Evolutionary conservation across 2,797 vertebrate species (phyloP), one percentile per base, ranked within the genome.

Genomic region (Serranus cabrilla): DNA sequence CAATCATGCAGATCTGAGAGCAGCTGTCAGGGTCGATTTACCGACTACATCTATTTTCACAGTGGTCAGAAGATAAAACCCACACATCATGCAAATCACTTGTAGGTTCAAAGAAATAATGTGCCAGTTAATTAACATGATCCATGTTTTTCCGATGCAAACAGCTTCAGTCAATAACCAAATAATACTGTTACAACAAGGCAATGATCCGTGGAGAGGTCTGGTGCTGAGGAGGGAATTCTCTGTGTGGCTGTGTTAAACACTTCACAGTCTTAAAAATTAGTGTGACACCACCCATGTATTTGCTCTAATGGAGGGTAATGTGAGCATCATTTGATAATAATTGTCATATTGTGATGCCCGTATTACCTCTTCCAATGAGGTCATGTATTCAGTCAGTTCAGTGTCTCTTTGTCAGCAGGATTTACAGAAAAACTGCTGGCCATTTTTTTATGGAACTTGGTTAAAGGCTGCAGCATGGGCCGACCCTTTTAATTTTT

Each of bases 181-280:
- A 76, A 73, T 58, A 72, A 84, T 37, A 49, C 34, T 67, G 71
- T 83, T 80, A 76, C 71, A 82, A 82, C 67, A 34, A 71, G 76
- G 59, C 80, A 80, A 66, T 56, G 80, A 88, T 83, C 85, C 83
- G 65, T 65, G 62, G 55, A 87, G 78, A 79, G 56, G 56, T 66
- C 52, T 83, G 76, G 70, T 86, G 71, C 74, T 73, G 70, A 81
- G 71, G 70, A 80, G 80, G 77, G 77, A 72, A 51, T 74, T 56
- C 21, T 81, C 25, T 74, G 21, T 54, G 37, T 47, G 52, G 60
- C 40, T 58, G 62, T 47, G 34, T 76, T 43, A 18, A 31, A 67
- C 71, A 69, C 66, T 67, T 75, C 37, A 59, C 42, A 70, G 39
- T 71, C 60, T 76, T 76, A 57, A 66, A 71, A 65, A 78, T 83